Evolutionary conservation across 1,140 invertebrate genomes (phyloP), one percentile per base, ranked within the genome.

Genomic region (Meteorus sp.): DNA sequence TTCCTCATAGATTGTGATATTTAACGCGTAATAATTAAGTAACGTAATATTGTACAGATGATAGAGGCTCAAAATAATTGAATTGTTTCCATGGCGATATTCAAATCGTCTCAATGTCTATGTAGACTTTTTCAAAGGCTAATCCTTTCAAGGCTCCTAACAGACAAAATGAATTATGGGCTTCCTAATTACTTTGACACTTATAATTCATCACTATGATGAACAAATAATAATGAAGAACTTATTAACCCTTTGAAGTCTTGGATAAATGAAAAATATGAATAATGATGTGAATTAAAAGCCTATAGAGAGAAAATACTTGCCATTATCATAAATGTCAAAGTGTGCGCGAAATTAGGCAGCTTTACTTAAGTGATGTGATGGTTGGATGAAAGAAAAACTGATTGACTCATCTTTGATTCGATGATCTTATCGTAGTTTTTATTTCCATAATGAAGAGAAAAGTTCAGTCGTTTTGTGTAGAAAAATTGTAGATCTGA

Each of bases 1-100:
- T 63, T 73, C 68, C 73, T 74, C 65, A 68, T 75, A 72, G 69
- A 74, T 74, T 75, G 73, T 75, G 73, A 75, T 75, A 75, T 73
- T 74, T 74, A 69, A 69, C 44, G 63, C 45, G 59, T 60, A 60
- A 67, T 68, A 66, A 65, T n/a, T n/a, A n/a, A n/a, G n/a, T 39
- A 56, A 22, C 65, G 56, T 37, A 19, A 55, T 60, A 60, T 61
- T 44, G 48, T 58, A 64, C 61, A 63, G 63, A 58, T 59, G 53
- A 55, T n/a, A 55, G 27, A 43, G 8, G 25, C 39, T 45, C 17
- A 35, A 27, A 11, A 59, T 7, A 35, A 15, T 29, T 23, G 11
- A n/a, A n/a, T n/a, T n/a, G n/a, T n/a, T n/a, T n/a, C n/a, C n/a
- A n/a, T n/a, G n/a, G n/a, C n/a, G n/a, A n/a, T n/a, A n/a, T 37